Evolutionary conservation across 2,888 invertebrate species (phyloP).

Genomic region (Melieria crassipennis): DNA sequence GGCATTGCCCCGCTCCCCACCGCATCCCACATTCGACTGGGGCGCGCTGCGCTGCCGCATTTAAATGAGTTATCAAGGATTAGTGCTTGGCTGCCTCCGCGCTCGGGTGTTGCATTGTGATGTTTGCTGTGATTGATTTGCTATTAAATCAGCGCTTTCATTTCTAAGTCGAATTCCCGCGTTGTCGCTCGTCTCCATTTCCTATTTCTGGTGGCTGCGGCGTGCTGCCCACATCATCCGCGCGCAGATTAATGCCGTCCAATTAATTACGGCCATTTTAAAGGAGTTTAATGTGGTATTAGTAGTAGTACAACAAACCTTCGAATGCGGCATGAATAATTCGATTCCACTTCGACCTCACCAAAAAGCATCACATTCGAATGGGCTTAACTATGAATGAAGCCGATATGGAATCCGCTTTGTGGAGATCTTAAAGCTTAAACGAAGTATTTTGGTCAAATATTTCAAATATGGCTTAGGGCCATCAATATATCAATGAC

Average conservation of each 20-base stretch:
- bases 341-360: no score
- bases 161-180: slow-evolving; percentile 23
- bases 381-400: no score
- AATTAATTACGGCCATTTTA: slow-evolving; percentile 48
- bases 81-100: slow-evolving; percentile 19
- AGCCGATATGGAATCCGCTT: no score
- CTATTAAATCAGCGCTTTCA: slow-evolving; percentile 24
- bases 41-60: slow-evolving; percentile 7
- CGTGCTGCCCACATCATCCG: slow-evolving; percentile 37
- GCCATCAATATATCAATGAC: no score
- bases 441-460: no score
- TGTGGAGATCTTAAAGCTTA: no score
- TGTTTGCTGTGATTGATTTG: slow-evolving; percentile 32
- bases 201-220: slow-evolving; percentile 29
- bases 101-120: slow-evolving; percentile 12
- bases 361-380: no score
- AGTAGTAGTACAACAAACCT: background rate
- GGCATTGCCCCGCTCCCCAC: background rate
- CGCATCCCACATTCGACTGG: background rate
- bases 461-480: no score
- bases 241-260: slow-evolving; percentile 26
- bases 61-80: slow-evolving; percentile 44
- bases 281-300: slow-evolving; percentile 43
- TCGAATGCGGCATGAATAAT: no score
- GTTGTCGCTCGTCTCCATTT: slow-evolving; percentile 7